These are phyloP conservation scores for Vidua chalybeata DNA, from an alignment of 2,113 vertebrate species.

Conservation along the genomic window DNA sequence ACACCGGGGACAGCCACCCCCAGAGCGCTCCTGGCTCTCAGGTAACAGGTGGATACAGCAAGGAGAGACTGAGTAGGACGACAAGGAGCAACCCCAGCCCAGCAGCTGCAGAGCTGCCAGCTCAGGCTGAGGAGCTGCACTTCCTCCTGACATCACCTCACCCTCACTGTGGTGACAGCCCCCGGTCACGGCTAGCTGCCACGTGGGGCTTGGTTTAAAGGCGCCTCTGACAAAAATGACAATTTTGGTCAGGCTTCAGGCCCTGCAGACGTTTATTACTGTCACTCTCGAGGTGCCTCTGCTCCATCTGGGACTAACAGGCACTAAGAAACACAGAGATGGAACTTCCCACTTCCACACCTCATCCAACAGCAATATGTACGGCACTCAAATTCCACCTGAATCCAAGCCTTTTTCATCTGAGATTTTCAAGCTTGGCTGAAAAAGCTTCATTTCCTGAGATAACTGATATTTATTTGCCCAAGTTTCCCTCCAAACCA, in stretches of 20 bases:
- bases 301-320: neutral
- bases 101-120: neutral
- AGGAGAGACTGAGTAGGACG: neutral
- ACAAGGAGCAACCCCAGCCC: neutral
- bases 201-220: neutral
- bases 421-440: neutral
- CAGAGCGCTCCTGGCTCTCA: neutral
- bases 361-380: neutral
- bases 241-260: neutral
- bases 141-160: neutral
- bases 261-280: rapidly evolving
- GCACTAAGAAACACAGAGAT: neutral
- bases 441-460: neutral
- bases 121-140: neutral
- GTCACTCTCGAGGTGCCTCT: neutral
- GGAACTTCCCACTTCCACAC: neutral
- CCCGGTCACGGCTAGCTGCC: neutral
- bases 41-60: neutral
- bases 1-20: neutral
- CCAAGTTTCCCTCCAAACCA: neutral
- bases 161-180: neutral
- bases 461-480: neutral
- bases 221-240: neutral
- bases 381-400: neutral
- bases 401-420: rapidly evolving